phyloP scores from a whole-genome alignment of 2,113 vertebrate genomes.

The Saccopteryx leptura region DNA sequence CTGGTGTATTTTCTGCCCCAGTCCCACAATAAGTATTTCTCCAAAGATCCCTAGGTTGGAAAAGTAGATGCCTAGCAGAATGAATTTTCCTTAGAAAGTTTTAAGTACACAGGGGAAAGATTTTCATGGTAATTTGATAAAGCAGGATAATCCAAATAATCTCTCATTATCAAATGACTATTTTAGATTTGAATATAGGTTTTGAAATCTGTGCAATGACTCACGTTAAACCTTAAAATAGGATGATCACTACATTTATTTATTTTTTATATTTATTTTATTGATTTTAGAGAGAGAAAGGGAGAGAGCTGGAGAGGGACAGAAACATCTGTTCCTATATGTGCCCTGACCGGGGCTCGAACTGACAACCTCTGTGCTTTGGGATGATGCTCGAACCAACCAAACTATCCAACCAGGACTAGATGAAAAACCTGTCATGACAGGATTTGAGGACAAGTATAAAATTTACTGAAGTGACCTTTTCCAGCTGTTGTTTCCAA shows the following conservation, averaged over 20 bases:
- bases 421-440: neutral
- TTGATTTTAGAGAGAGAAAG: too few species aligned
- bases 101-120: neutral
- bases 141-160: neutral
- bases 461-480: neutral
- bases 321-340: too few species aligned
- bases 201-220: neutral
- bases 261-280: too few species aligned
- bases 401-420: neutral
- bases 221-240: neutral
- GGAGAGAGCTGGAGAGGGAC: too few species aligned
- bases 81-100: neutral
- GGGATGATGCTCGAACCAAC: too few species aligned
- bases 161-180: neutral
- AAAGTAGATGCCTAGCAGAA: neutral
- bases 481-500: slow-evolving; percentile 1
- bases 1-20: neutral
- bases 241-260: neutral
- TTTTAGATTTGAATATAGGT: neutral
- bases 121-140: neutral
- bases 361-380: too few species aligned
- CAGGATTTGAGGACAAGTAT: neutral
- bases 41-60: neutral
- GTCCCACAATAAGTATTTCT: neutral
- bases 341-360: too few species aligned